Base-by-base conservation (phyloP, 2,113 vertebrate species). In the Hucho hucho region DNA sequence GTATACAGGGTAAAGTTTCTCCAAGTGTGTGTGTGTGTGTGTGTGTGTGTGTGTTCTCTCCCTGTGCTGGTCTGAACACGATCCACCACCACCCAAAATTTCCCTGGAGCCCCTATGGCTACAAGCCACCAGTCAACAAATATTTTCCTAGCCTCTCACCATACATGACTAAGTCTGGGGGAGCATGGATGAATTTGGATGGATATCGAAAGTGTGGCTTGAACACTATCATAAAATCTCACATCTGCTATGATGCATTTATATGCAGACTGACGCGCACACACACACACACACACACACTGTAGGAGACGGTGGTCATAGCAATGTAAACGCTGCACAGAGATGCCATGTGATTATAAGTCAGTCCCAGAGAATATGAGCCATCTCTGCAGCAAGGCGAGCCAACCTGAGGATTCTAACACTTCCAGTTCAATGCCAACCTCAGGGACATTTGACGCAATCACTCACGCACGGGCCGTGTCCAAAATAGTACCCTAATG, bases 391-490 rank as follows among this genome's bases (percentile, higher is more conserved):
- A 69, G 61, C 25, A 59, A 25, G 20, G 32, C 32, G 53, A 43
- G 2, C 37, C 37, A 43, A 49, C 59, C 49, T 76, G 64, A 82
- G 72, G 80, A 88, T 81, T 89, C 37, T 80, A 63, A 81, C 82
- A 80, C 64, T 64, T 64, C 32, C 76, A 25, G 69, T 75, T 77
- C 71, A 71, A 79, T 75, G 58, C 69, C 70, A 73, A 59, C 24
- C 77, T 72, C 69, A 72, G 58, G 66, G 47, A 67, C 73, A 66
- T 18, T 76, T 76, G 77, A 78, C 20, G 64, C 25, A 24, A 29
- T 65, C 12, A 46, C 65, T 75, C 26, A 53, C 49, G 53, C 85
- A 76, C 79, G 69, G 26, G 47, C 43, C 65, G 20, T 78, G 37
- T 43, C 37, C 37, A 43, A 43, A 43, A 43, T 43, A 11, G 37